phyloP scores from a whole-genome alignment of 2,797 vertebrate genomes.

The Rhyacichthys aspro region DNA sequence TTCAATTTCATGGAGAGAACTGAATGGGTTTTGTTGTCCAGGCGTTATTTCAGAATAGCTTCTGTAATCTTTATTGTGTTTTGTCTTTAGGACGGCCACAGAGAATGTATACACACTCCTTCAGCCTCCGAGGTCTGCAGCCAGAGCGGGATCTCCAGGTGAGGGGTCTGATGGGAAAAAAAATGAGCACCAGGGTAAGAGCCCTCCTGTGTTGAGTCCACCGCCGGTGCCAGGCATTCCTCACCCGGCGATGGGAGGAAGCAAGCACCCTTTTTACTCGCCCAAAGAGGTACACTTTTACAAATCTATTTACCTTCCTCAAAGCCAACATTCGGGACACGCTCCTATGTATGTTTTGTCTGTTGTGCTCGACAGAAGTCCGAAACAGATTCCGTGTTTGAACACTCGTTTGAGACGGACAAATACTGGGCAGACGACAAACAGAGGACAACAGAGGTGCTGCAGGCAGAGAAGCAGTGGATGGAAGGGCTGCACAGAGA shows the following conservation, averaged over 20 bases:
- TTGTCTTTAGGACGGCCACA: constrained; percentile 63
- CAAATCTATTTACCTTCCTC: not conserved
- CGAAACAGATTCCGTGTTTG: constrained; percentile 67
- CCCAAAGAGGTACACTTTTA: constrained; percentile 66
- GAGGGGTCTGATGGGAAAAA: constrained; percentile 67
- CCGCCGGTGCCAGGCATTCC: constrained; percentile 61
- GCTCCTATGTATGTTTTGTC: constrained; percentile 1
- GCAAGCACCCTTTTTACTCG: constrained; percentile 69
- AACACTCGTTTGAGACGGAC: constrained; percentile 48
- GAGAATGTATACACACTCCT: constrained; percentile 80
- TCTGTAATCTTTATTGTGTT: not conserved
- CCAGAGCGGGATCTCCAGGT: constrained; percentile 74
- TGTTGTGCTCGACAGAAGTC: constrained; percentile 61
- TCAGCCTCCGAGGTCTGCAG: constrained; percentile 68
- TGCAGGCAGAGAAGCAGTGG: constrained; percentile 53
- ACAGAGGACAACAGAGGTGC: constrained; percentile 57
- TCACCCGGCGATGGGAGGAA: constrained; percentile 53
- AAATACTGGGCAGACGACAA: constrained; percentile 66
- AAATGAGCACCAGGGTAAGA: constrained; percentile 59
- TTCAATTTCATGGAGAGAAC: too few relatives aligned
- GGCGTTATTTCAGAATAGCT: too few relatives aligned
- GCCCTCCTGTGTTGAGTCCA: constrained; percentile 55
- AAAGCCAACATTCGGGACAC: not conserved
- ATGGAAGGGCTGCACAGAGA: constrained; percentile 32
- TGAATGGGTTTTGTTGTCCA: too few relatives aligned